Evolutionary conservation across 2,113 vertebrate genomes (phyloP), one percentile per base, ranked within the genome.

Genomic region (Otus sunia): DNA sequence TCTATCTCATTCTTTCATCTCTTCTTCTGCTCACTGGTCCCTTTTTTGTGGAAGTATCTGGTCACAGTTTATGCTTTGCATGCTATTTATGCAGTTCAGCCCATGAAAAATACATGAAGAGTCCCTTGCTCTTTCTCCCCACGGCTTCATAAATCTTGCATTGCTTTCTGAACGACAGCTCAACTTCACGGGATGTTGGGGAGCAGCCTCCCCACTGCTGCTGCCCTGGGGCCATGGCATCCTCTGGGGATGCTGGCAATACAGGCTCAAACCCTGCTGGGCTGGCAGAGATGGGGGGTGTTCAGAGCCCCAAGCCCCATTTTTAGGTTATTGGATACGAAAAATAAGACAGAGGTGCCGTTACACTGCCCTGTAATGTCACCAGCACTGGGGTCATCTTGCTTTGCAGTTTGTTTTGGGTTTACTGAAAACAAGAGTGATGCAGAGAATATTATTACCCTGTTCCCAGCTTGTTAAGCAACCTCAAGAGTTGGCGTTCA

Each of bases 31-130:
- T 92, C 4, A 1, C 43, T 2, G 6, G 49, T 86, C 22, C 27
- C 21, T 32, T 39, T 81, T 82, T 50, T 13, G 58, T 76, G 45
- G 23, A 88, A 69, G 79, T 77, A 91, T 52, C 90, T 9, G 29
- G 89, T 92, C 96, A 87, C 94, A 85, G 66, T 82, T 89, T 85
- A 77, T 82, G 73, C 89, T 55, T 49, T 93, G 69, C 53, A 68
- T 82, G 69, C 92, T 91, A 64, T 87, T 96, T 85, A 91, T 91
- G 88, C 75, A 75, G 71, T 50, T 76, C 75, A 84, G 79, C 59
- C 91, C 79, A 96, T 97, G 95, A 96, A 96, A 97, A 96, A 96
- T 96, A 88, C 94, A 97, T 94, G 79, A 86, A 77, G 75, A 92
- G 83, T 93, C 92, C 86, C 72, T 95, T 0, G 8, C 62, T 93